phyloP scores from a whole-genome alignment of 92 coral and sea anemone species.

The Plumapathes pennacea region DNA sequence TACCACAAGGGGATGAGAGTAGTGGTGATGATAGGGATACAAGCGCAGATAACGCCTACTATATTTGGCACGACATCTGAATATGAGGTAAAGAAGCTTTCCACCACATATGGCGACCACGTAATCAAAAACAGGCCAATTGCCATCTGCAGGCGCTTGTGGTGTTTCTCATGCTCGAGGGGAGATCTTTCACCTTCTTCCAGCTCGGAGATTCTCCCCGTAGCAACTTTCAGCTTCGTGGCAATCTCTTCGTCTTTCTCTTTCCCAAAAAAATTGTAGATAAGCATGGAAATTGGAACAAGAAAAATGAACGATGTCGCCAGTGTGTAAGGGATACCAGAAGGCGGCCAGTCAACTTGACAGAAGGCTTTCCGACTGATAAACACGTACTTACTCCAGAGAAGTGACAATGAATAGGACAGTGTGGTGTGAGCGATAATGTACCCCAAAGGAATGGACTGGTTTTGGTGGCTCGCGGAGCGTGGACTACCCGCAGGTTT shows the following conservation, averaged over 20 bases:
- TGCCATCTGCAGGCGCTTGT: conserved; percentile 79
- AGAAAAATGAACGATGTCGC: conserved; percentile 73
- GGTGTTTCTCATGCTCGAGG: conserved; percentile 49
- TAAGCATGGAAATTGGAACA: conserved; percentile 75
- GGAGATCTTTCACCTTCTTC: conserved; percentile 21
- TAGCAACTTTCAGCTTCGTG: conserved; percentile 8
- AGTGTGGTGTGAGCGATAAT: conserved; percentile 96
- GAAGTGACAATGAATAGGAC: conserved; percentile 86
- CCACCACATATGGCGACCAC: conserved; percentile 93
- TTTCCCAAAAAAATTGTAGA: conserved; percentile 73
- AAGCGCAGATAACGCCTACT: conserved; percentile 86
- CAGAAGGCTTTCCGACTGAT: conserved; percentile 97
- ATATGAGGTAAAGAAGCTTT: conserved; percentile 84
- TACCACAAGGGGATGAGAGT: conserved; percentile 91
- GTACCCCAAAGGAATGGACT: conserved; percentile 81
- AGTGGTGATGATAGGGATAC: conserved; percentile 85
- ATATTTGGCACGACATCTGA: conserved; percentile 73
- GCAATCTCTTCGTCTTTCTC: conserved; percentile 41
- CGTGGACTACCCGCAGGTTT: conserved; percentile 35
- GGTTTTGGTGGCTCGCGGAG: conserved; percentile 44
- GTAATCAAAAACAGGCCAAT: conserved; percentile 82
- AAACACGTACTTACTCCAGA: conserved; percentile 98
- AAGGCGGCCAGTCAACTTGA: conserved; percentile 93
- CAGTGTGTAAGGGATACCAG: conserved; percentile 73
- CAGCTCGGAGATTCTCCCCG: background rate